A percentile compares a stretch with the other conserved stretches of the same genome.
Conservation (phyloP, 2,888 invertebrate genomes). For the Papilio protenor region DNA sequence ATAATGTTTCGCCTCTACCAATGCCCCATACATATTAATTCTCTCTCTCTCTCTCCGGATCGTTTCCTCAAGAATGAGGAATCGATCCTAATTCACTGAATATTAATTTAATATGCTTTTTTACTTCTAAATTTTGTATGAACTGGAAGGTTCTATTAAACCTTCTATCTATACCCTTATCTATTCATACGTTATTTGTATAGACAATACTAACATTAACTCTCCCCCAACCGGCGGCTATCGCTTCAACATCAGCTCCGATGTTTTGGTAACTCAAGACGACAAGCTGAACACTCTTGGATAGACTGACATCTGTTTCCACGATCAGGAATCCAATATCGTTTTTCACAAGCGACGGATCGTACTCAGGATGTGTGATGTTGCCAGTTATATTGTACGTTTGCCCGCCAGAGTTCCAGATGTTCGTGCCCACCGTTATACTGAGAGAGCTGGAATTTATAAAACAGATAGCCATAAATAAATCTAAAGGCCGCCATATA, state of each 20-base stretch:
- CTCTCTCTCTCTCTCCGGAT: too few relatives aligned
- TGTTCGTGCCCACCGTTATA: not conserved
- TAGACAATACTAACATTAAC: slow-evolving; percentile 50
- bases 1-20: not conserved
- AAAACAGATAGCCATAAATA: not conserved
- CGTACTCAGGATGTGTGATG: slow-evolving; percentile 65
- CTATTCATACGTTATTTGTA: not conserved
- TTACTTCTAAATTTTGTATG: too few relatives aligned
- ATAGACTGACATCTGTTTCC: slow-evolving; percentile 41
- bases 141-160: too few relatives aligned
- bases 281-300: slow-evolving; percentile 41
- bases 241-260: slow-evolving; percentile 47
- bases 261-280: slow-evolving; percentile 47
- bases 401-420: slow-evolving; percentile 1
- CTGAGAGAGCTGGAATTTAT: slow-evolving; percentile 1
- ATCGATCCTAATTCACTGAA: too few relatives aligned
- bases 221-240: slow-evolving; percentile 57
- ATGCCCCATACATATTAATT: not conserved
- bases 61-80: too few relatives aligned
- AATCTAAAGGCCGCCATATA: not conserved
- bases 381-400: slow-evolving; percentile 39
- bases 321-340: slow-evolving; percentile 55
- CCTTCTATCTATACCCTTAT: too few relatives aligned
- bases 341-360: slow-evolving; percentile 52
- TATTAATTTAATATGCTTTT: too few relatives aligned